These are phyloP conservation scores for Leontocebus nigricollis DNA, from an alignment of 2,797 vertebrate genomes.

Conservation along the genomic window DNA sequence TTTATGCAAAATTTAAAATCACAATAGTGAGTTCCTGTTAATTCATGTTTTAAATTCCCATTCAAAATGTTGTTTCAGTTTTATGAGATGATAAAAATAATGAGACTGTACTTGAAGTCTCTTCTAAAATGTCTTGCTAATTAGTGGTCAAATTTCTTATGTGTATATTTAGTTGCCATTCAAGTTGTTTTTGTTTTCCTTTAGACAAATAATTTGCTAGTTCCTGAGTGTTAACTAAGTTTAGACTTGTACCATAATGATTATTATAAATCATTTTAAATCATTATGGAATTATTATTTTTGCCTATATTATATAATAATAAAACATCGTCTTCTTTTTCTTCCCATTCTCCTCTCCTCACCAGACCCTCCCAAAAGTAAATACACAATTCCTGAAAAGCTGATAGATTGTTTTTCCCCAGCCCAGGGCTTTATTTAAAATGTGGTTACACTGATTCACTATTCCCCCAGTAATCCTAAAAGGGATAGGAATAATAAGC, in stretches of 20 bases:
- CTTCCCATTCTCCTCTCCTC: not conserved
- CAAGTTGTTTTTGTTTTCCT: conserved; percentile 45
- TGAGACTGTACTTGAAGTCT: not conserved
- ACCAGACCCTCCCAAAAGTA: not conserved
- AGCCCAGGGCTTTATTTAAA: not conserved
- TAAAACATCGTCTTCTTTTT: conserved; percentile 24
- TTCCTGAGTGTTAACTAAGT: not conserved
- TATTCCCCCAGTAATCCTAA: not conserved
- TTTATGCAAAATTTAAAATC: conserved; percentile 50
- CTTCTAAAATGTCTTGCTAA: conserved; percentile 33
- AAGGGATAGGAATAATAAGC: not conserved
- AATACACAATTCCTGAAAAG: conserved; percentile 23
- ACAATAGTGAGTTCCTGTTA: conserved; percentile 10
- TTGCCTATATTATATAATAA: not conserved
- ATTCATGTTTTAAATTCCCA: conserved; percentile 45
- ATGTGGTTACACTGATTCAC: not conserved
- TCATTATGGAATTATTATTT: conserved; percentile 8
- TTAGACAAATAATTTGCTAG: not conserved
- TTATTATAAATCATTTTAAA: conserved; percentile 32
- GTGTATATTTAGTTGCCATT: conserved; percentile 35
- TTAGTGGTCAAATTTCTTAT: not conserved
- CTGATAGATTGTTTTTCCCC: not conserved
- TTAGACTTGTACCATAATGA: conserved; percentile 13
- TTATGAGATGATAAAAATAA: conserved; percentile 25
- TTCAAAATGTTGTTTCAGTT: conserved; percentile 41